Base-by-base conservation (phyloP, 2,797 vertebrate species). In the Aulostomus chinensis region DNA sequence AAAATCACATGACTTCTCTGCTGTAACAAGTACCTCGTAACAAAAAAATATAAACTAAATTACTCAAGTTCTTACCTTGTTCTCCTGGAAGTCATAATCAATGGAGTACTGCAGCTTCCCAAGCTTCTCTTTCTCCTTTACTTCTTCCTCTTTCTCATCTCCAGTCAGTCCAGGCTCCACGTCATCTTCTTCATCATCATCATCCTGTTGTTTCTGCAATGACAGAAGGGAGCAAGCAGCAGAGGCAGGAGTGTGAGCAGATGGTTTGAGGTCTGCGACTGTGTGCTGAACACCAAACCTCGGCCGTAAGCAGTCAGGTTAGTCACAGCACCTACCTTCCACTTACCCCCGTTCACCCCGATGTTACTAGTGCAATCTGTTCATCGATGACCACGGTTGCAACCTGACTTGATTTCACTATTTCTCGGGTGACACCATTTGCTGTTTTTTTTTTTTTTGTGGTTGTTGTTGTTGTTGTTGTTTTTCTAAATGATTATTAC, bases 91-190 rank as follows among this genome's bases (percentile, higher is more conserved):
- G 63, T 99, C 96, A 0, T 99, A 99, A 76, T 99, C 96, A 47
- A 99, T 85, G 0, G 96, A 98, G 83, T 97, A 99, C 84, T 99
- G 96, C 68, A 99, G 81, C 78, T 99, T 99, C 39, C 96, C 96
- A 12, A 99, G 89, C 81, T 99, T 97, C 0, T 96, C 96, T 52
- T 97, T 94, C 72, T 97, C 96, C 80, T 98, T 96, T 61, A 95
- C 94, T 55, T 98, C 96, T 1, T 94, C 94, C 74, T 99, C 94
- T 0, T 95, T 96, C 78, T 95, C 96, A 1, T 95, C 96, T 37
- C 94, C 96, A 0, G 94, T 95, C 76, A 95, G 87, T 9, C 93
- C 97, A 0, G 88, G 94, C 63, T 96, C 97, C 0, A 95, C 91
- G 0, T 97, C 94, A 0, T 97, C 96, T 0, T 97, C 96, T 30